A percentile compares a stretch with the other conserved stretches of the same genome.
Evolutionary conservation across 2,888 invertebrate genomes (phyloP).

Genomic region (Acanthosoma haemorrhoidale): DNA sequence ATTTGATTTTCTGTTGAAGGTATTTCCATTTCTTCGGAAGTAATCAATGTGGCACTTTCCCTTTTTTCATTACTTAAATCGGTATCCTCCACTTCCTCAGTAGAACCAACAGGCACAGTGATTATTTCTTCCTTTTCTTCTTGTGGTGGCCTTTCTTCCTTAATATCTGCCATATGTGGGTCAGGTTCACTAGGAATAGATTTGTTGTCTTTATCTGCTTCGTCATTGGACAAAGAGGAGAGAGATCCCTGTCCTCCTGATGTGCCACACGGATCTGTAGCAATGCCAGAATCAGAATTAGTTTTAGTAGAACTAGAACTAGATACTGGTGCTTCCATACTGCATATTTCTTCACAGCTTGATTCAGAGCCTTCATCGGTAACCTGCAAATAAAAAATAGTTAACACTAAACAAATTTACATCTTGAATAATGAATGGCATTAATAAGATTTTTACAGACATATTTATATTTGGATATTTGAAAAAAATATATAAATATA

Average conservation of each 20-base stretch:
- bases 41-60: not conserved
- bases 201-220: slow-evolving; percentile 26
- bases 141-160: slow-evolving; percentile 10
- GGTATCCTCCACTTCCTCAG: not conserved
- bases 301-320: slow-evolving; percentile 38
- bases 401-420: too few species aligned
- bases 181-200: slow-evolving; percentile 20
- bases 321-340: slow-evolving; percentile 39
- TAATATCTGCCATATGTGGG: not conserved
- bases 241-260: slow-evolving; percentile 28
- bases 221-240: slow-evolving; percentile 22
- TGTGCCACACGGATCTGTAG: slow-evolving; percentile 38
- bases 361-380: slow-evolving; percentile 43
- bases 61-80: not conserved
- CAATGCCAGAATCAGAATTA: slow-evolving; percentile 41
- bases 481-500: not conserved
- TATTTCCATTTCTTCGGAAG: not conserved
- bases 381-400: slow-evolving; percentile 35
- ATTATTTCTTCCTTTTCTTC: not conserved
- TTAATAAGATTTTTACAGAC: not conserved
- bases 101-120: not conserved
- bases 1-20: not conserved
- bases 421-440: too few species aligned
- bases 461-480: not conserved
- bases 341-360: slow-evolving; percentile 42